These are phyloP conservation scores for Enteromius thamalakanensis DNA, from an alignment of 2,797 vertebrate species.

Conservation along the genomic window DNA sequence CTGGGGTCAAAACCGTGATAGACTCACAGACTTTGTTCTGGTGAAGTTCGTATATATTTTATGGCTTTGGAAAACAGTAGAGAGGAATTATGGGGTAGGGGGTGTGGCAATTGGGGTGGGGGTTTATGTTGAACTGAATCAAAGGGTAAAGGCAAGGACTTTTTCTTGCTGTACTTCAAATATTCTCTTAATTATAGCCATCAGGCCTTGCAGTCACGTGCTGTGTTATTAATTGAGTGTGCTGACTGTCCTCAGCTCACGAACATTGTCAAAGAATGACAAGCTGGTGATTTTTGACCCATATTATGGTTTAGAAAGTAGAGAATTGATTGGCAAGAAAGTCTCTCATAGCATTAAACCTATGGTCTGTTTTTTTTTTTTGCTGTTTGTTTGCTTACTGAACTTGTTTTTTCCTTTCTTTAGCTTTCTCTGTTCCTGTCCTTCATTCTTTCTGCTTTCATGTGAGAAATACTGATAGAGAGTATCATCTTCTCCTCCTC, in stretches of 20 bases:
- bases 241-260: background rate
- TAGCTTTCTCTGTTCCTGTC: background rate
- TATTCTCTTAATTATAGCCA: conserved; percentile 23
- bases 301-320: background rate
- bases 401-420: background rate
- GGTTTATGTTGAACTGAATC: background rate
- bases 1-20: conserved; percentile 11
- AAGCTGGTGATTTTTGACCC: background rate
- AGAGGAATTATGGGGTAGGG: background rate
- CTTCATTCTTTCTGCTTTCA: background rate
- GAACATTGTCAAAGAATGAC: conserved; percentile 16
- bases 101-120: background rate
- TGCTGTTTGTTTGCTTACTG: background rate
- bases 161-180: background rate
- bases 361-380: background rate
- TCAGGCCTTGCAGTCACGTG: background rate
- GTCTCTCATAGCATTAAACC: background rate
- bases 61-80: conserved; percentile 23
- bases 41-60: background rate
- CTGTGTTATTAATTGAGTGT: conserved; percentile 17
- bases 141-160: background rate
- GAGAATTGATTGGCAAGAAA: background rate
- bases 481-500: too few species aligned
- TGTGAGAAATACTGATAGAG: background rate
- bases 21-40: conserved; percentile 36